Evolutionary conservation across 2,797 vertebrate genomes (phyloP).

Genomic region (Pseudomugil gertrudae): DNA sequence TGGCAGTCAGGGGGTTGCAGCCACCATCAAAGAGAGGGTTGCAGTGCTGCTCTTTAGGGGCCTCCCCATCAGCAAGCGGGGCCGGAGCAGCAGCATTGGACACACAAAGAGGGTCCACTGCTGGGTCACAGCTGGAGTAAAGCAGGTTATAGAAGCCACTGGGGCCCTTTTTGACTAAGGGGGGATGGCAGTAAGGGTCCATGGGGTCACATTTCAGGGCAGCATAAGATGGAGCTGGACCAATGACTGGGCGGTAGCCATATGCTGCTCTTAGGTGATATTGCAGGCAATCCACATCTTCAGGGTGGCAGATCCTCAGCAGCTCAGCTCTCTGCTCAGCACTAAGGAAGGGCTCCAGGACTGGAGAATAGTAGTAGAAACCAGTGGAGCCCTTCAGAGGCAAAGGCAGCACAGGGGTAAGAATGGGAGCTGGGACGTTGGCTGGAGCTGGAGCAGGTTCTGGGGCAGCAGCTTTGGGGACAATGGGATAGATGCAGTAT

Average conservation of each 20-base stretch:
- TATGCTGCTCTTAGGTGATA: slow-evolving; percentile 84
- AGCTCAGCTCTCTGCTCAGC: slow-evolving; percentile 77
- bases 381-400: slow-evolving; percentile 68
- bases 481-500: slow-evolving; percentile 75
- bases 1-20: slow-evolving; percentile 82
- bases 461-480: slow-evolving; percentile 41
- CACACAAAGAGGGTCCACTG: slow-evolving; percentile 79
- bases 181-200: slow-evolving; percentile 78
- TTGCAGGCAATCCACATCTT: slow-evolving; percentile 84
- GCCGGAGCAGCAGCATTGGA: slow-evolving; percentile 52
- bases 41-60: slow-evolving; percentile 75
- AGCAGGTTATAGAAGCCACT: slow-evolving; percentile 76
- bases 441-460: slow-evolving; percentile 60
- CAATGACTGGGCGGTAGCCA: slow-evolving; percentile 76
- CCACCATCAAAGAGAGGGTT: slow-evolving; percentile 82
- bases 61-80: slow-evolving; percentile 47
- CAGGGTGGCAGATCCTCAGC: slow-evolving; percentile 80
- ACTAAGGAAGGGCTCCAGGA: slow-evolving; percentile 79
- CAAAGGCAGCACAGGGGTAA: slow-evolving; percentile 70
- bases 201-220: slow-evolving; percentile 80
- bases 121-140: slow-evolving; percentile 80
- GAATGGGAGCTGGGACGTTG: slow-evolving; percentile 71
- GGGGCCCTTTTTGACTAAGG: slow-evolving; percentile 71
- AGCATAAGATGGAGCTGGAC: slow-evolving; percentile 74
- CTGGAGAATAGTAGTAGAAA: slow-evolving; percentile 76